Base-by-base conservation (phyloP, 2,113 vertebrate genomes). In the Scopus umbretta region DNA sequence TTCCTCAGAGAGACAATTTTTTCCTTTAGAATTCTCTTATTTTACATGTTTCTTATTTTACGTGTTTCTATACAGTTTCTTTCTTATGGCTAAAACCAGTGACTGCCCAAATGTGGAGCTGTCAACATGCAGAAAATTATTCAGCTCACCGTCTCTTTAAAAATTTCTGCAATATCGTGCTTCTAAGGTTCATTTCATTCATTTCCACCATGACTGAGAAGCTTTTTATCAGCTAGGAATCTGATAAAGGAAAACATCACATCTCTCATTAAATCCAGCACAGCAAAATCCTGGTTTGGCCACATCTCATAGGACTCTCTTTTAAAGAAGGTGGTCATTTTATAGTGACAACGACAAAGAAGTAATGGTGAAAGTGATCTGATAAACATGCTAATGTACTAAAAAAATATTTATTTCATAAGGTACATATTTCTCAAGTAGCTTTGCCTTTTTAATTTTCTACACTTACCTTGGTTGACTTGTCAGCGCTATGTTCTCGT, bases 381-480 rank as follows among this genome's bases (percentile, higher is more conserved):
- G 25, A 27, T 53, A 75, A 96, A 70, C 15, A 72, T 8, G 26
- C 11, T 16, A 36, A 53, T 6, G 6, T 40, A 36, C 20, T 56
- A 80, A 50, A 50, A 50, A 47, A 47, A 21, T 18, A 49, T 45
- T 16, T 49, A 86, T 72, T 65, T 82, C 34, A 50, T 50, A 81
- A 42, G 40, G 63, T 43, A 45, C 3, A 0, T 29, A 58, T 63
- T 53, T 65, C 42, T 67, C 25, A 74, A 67, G 5, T 29, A 7
- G 13, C 7, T 4, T 43, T 76, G 30, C 42, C 34, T 68, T 27
- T 47, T 67, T 27, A 12, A 9, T 88, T 79, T 93, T 2, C 21
- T 19, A 13, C 62, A n/a, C 97, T 96, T 95, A 98, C 98, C 97
- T 97, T 98, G 12, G 29, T 0, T 88, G 83, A 65, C 63, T 98